These are phyloP conservation scores for Molanna angustata DNA, from an alignment of 2,888 invertebrate genomes.

Conservation along the genomic window DNA sequence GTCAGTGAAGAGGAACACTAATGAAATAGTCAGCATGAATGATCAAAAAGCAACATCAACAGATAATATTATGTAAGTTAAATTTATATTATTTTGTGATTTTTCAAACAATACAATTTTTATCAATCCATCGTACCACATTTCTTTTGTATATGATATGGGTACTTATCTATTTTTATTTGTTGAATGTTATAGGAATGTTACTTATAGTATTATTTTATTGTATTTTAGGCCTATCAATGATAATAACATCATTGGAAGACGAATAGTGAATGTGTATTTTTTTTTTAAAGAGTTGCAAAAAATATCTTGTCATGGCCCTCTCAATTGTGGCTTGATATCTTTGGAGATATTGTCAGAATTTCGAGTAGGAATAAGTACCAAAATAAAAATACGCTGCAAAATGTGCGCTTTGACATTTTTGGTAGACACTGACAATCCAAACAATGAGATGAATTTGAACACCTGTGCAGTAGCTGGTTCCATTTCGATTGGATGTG, in stretches of 20 bases:
- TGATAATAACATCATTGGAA: background rate
- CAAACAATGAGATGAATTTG: background rate
- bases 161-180: too few species aligned
- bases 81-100: too few species aligned
- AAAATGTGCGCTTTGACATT: background rate
- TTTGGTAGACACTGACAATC: background rate
- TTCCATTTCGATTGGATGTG: slow-evolving; percentile 1
- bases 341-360: background rate
- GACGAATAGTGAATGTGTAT: background rate
- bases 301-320: background rate
- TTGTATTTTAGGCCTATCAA: too few species aligned
- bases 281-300: background rate
- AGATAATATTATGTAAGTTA: too few species aligned
- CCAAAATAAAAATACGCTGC: background rate
- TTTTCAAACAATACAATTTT: too few species aligned
- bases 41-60: too few species aligned
- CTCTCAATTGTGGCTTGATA: background rate
- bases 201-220: too few species aligned
- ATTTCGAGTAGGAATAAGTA: background rate
- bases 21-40: too few species aligned
- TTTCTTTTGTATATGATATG: too few species aligned
- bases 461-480: slow-evolving; percentile 4
- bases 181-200: too few species aligned
- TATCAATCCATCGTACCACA: too few species aligned
- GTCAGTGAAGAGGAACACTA: too few species aligned